Evolutionary conservation across 2,113 vertebrate genomes (phyloP), one percentile per base, ranked within the genome.

Genomic region (Callospermophilus lateralis): DNA sequence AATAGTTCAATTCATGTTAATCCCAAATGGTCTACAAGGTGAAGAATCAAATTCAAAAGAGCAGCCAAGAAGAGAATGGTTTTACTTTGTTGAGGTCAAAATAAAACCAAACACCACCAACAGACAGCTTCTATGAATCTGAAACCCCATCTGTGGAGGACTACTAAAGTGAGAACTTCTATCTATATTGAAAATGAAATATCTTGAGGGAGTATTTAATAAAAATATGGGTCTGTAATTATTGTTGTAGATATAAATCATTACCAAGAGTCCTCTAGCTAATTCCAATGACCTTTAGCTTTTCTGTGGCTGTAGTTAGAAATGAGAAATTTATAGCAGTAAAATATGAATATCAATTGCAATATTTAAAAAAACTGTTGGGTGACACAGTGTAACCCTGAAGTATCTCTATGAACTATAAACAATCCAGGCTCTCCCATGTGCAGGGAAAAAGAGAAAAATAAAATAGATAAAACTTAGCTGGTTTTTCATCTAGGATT

Each of bases 341-440:
- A 89, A 96, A 96, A 83, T 90, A 90, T 51, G 37, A 84, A 19
- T 61, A 88, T 81, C 39, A 81, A 45, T 67, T 91, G 39, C 45
- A 91, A 30, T 89, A 30, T 79, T 79, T 87, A 95, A 96, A 97
- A 96, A 97, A 84, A 79, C 73, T 91, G 53, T 77, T 95, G 78
- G 34, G 53, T 92, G 67, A n/a, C 55, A 95, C 68, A 61, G 12
- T 51, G 78, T 84, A 84, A 89, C 58, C 12, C 93, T 79, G 30
- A 91, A 97, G 58, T 73, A 81, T 80, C 53, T 26, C 78, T 8
- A 68, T 85, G 79, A 90, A 80, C 26, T 90, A 11, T 89, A 93
- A 96, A 78, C n/a, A 97, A 80, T 67, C 13, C 12, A 87, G 39
- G 58, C 9, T 90, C 3, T 68, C 88, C 45, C 78, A 1, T 90